These are phyloP conservation scores for Polietes domitor DNA, from an alignment of 2,888 invertebrate species.

Conservation along the genomic window DNA sequence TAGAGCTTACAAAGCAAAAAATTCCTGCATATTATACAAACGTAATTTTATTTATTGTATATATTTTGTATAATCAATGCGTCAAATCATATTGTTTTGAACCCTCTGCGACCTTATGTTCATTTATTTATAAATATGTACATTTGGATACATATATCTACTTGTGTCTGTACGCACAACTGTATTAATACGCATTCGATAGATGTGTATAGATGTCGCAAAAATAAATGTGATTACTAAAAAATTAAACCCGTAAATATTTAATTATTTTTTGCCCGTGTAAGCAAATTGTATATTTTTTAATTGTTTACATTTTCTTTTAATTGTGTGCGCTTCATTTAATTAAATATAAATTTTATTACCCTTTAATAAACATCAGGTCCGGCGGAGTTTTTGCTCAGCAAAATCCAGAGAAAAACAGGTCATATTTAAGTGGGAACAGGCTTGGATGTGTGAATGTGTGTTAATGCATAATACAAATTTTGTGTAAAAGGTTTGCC, in stretches of 20 bases:
- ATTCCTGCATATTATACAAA: background rate
- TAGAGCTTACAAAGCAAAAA: background rate
- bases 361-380: conserved; percentile 31
- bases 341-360: conserved; percentile 40
- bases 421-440: background rate
- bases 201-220: background rate
- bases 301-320: conserved; percentile 56
- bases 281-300: conserved; percentile 49
- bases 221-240: conserved; percentile 24
- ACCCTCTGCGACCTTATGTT: conserved; percentile 3
- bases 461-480: background rate
- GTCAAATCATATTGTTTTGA: conserved; percentile 14
- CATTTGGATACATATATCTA: background rate
- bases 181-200: conserved; percentile 32
- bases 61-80: conserved; percentile 27
- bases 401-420: background rate
- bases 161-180: conserved; percentile 6
- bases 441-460: background rate
- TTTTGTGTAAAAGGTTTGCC: background rate
- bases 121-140: background rate
- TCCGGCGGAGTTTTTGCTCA: background rate
- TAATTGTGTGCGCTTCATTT: conserved; percentile 55
- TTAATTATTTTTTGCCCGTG: conserved; percentile 52
- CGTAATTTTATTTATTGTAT: conserved; percentile 24
- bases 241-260: conserved; percentile 52